Evolutionary conservation across 2,113 vertebrate species (phyloP).

Genomic region (Oryzias curvinotus): DNA sequence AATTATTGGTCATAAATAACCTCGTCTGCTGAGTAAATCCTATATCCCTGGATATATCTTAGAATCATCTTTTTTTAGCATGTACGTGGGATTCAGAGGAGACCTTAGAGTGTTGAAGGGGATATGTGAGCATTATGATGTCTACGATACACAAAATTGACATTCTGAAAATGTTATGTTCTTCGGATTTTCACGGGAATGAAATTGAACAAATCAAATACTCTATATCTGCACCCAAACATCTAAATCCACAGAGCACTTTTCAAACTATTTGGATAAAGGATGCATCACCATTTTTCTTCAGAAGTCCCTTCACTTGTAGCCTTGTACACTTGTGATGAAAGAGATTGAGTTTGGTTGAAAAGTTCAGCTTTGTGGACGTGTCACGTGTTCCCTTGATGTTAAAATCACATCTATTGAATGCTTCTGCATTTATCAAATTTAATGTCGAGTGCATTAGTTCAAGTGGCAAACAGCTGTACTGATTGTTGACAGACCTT

Average conservation of each 20-base stretch:
- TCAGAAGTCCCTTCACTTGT: conserved; percentile 60
- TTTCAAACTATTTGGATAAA: conserved; percentile 68
- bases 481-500: conserved; percentile 52
- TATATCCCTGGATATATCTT: conserved; percentile 72
- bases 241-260: conserved; percentile 71
- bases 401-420: conserved; percentile 35
- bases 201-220: conserved; percentile 74
- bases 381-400: conserved; percentile 20
- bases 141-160: conserved; percentile 68
- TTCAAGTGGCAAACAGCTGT: conserved; percentile 32
- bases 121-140: conserved; percentile 62
- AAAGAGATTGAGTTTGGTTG: conserved; percentile 37
- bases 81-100: conserved; percentile 61
- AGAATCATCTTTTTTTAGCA: conserved; percentile 63
- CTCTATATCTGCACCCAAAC: conserved; percentile 56
- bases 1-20: conserved; percentile 70
- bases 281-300: conserved; percentile 63
- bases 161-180: conserved; percentile 60
- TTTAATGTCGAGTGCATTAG: conserved; percentile 45
- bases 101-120: conserved; percentile 68
- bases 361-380: conserved; percentile 47
- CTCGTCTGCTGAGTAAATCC: conserved; percentile 69
- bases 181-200: conserved; percentile 60
- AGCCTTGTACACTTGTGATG: conserved; percentile 48
- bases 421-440: conserved; percentile 32